Evolutionary conservation across 2,797 vertebrate genomes (phyloP).

Genomic region (Chrysocyon brachyurus): DNA sequence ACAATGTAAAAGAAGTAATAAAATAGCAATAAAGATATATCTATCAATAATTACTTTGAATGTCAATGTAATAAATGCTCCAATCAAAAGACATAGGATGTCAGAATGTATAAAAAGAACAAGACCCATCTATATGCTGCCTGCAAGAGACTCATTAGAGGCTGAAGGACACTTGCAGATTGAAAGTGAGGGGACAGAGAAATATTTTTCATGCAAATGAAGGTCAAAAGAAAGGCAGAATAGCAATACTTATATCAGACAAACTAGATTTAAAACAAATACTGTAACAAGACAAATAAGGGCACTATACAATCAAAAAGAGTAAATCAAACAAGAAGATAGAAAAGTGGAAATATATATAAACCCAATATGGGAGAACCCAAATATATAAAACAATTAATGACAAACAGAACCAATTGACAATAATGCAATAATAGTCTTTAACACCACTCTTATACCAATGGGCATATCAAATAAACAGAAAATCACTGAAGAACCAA

Average conservation of each 20-base stretch:
- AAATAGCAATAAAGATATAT: neutral
- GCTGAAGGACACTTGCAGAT: neutral
- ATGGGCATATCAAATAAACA: neutral
- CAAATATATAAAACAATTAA: neutral
- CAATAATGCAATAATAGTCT: neutral
- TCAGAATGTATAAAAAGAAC: neutral
- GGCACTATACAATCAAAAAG: neutral
- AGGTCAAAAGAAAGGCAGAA: neutral
- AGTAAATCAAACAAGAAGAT: neutral
- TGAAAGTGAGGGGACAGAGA: neutral
- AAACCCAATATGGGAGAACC: neutral
- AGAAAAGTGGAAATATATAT: neutral
- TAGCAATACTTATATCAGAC: neutral
- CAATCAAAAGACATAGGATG: neutral
- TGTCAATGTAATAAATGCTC: neutral
- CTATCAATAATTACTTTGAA: neutral
- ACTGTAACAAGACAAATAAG: neutral
- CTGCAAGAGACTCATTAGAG: neutral
- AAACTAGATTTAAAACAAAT: neutral
- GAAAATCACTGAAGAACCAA: neutral
- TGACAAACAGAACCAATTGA: neutral
- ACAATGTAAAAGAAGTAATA: neutral
- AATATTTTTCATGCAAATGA: neutral
- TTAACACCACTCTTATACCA: neutral
- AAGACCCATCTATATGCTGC: neutral